These are phyloP conservation scores for Steinernema feltiae DNA, from an alignment of 1,140 invertebrate genomes.

Conservation along the genomic window DNA sequence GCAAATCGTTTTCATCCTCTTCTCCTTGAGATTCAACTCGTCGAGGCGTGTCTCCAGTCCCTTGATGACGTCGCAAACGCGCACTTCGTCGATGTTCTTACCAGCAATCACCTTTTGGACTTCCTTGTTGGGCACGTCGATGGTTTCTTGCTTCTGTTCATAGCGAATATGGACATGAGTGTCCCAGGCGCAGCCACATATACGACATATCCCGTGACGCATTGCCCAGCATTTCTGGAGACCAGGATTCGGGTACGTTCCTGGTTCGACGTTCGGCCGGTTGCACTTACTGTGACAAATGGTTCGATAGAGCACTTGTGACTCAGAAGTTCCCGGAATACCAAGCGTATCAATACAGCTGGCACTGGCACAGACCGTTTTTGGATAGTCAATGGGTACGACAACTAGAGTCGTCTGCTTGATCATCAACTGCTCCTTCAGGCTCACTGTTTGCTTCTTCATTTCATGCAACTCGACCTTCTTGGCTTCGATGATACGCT, in stretches of 20 bases:
- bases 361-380: constrained; percentile 20
- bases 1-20: constrained; percentile 18
- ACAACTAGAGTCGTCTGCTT: constrained; percentile 8
- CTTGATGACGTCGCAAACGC: not conserved
- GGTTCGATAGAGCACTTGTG: constrained; percentile 1
- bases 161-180: constrained; percentile 13
- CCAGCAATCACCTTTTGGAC: constrained; percentile 23
- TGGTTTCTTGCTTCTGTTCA: not conserved
- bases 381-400: constrained; percentile 18
- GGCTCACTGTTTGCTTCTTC: not conserved
- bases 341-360: constrained; percentile 17
- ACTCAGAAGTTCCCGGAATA: not conserved
- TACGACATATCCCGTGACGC: not conserved
- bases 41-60: not conserved
- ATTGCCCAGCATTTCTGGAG: constrained; percentile 17
- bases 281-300: constrained; percentile 15
- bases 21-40: not conserved
- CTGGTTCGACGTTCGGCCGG: constrained; percentile 10
- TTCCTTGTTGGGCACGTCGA: constrained; percentile 4
- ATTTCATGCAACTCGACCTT: constrained; percentile 4
- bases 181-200: not conserved
- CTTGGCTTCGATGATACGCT: constrained; percentile 26
- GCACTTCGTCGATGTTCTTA: not conserved
- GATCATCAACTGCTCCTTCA: constrained; percentile 1
- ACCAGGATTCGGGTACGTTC: constrained; percentile 10